Base-by-base conservation (phyloP, 2,888 invertebrate genomes). In the Pomacea canaliculata region DNA sequence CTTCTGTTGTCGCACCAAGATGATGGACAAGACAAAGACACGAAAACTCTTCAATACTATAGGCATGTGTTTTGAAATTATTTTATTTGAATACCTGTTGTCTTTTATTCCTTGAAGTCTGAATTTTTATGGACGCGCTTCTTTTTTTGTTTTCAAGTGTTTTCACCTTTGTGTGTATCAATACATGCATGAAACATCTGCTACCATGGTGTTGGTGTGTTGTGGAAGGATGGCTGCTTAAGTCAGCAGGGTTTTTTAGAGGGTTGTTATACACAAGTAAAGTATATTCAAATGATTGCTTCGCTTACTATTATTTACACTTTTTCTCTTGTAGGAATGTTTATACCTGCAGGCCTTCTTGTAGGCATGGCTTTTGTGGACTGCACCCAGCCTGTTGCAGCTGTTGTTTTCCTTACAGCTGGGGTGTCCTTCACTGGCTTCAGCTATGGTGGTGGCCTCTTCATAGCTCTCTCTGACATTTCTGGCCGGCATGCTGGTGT, bases 401-500 rank as follows among this genome's bases (percentile, higher is more conserved):
- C 87, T 10, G 84, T 88, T 56, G 81, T 76, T 7, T 70, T 89
- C 63, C 81, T 88, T 49, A 85, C 86, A 0, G 46, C 86, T 12
- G 87, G 86, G 7, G 85, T 89, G 13, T 79, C 87, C 23, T 70
- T 85, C 76, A 84, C 83, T 4, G 88, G 88, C 8, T 83, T 81
- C 68, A 82, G 82, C 60, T 88, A 86, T 77, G 84, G 83, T 1
- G 81, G 80, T 12, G 89, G 89, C 7, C 85, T 82, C 73, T 78
- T 86, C 62, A 85, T 88, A 70, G 89, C 88, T 76, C 84, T 85
- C 49, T 86, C 88, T 62, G 89, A 89, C 78, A 83, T 89, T 19
- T 88, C 88, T 2, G 89, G 89, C 0, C 78, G 81, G 63, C 89
- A 86, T 76, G 88, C 89, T 8, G 89, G 88, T 1, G 83, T 87